Evolutionary conservation across 2,113 vertebrate species (phyloP), one percentile per base, ranked within the genome.

Genomic region (Onychorhynchus coronatus): DNA sequence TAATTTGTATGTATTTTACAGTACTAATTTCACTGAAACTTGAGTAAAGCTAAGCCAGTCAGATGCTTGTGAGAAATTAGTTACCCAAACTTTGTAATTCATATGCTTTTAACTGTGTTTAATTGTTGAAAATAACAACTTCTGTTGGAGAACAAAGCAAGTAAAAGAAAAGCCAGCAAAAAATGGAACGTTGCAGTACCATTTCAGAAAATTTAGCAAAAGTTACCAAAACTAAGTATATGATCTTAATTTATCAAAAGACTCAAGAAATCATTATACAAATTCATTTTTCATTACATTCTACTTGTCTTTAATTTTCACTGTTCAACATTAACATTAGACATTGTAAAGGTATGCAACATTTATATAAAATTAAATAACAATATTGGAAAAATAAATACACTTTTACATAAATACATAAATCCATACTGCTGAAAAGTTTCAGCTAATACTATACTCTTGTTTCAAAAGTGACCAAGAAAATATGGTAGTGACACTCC

Each of bases 351-450:
- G 97, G 97, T 97, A 98, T 97, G 95, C 91, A 97, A 98, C 97
- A 97, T 98, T 97, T 97, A 98, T 98, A 98, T 98, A 98, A 98
- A 99, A 99, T 99, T 99, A 99, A 99, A 98, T 98, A 98, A 99
- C 98, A 99, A 97, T 98, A 98, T 95, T 98, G 98, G 98, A 98
- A 98, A 99, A 99, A 99, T 99, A 99, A 99, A 99, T 99, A 99
- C 98, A 98, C 91, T 98, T 99, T 99, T 99, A 99, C 98, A 99
- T 98, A 99, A 99, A 99, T 99, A 99, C 98, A 99, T 95, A 97
- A 98, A 97, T 97, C 97, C 98, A 98, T 82, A 97, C 92, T 91
- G 96, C 97, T 98, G 97, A 98, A 98, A 98, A 97, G 97, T 97
- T 97, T 98, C 98, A 98, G 98, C 98, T 98, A 98, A 99, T 98